phyloP scores from a whole-genome alignment of 2,113 vertebrate species.

The Felis catus region F.catus_Fca126_mat1.0 CM031413.1:108748501-108749000 shows the following conservation, averaged over 20 bases:
- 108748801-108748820: background rate
- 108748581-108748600: background rate
- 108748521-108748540: constrained; percentile 19
- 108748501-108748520: background rate
- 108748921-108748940: background rate
- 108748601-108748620: background rate
- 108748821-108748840: background rate
- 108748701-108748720: background rate
- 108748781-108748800: background rate
- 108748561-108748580: background rate
- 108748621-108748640: background rate
- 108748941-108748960: background rate
- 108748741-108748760: background rate
- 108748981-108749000: no score
- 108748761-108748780: constrained; percentile 8
- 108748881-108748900: background rate
- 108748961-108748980: background rate
- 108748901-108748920: background rate
- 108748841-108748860: background rate
- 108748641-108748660: constrained; percentile 7
- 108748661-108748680: background rate
- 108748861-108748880: no score
- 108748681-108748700: background rate
- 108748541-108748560: constrained; percentile 24
- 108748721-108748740: background rate